Evolutionary conservation across 2,797 vertebrate species (phyloP).

Genomic region (Tauraco hartlaubi): DNA sequence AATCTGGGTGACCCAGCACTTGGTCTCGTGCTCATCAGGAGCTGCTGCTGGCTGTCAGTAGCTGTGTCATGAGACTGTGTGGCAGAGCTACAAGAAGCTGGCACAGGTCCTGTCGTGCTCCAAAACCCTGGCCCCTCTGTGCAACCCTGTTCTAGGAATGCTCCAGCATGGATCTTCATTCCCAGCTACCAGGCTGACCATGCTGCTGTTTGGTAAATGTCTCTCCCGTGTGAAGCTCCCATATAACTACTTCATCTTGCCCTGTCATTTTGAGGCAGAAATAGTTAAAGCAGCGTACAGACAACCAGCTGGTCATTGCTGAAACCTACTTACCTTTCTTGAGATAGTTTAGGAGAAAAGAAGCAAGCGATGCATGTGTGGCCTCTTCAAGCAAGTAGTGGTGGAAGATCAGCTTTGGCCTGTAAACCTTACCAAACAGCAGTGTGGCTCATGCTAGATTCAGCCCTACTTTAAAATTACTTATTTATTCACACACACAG

Average conservation of each 20-base stretch:
- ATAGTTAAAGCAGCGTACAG: neutral
- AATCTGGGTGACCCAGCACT: neutral
- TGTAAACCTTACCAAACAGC: neutral
- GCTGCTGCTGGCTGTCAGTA: neutral
- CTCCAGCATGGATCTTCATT: neutral
- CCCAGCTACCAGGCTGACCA: neutral
- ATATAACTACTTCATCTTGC: neutral
- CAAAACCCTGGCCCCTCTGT: neutral
- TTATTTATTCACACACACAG: neutral
- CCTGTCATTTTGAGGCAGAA: neutral
- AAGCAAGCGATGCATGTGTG: neutral
- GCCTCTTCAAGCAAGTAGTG: neutral
- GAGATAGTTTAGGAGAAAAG: neutral
- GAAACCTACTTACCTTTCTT: neutral
- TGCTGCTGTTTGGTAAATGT: neutral
- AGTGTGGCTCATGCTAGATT: neutral
- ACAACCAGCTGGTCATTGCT: neutral
- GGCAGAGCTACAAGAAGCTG: neutral
- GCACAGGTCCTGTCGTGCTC: neutral
- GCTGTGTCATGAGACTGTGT: rapidly evolving
- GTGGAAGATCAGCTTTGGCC: neutral
- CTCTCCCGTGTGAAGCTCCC: neutral
- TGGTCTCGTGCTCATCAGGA: neutral
- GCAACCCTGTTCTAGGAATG: neutral
- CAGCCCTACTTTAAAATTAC: neutral